Base-by-base conservation (phyloP, 2,888 invertebrate species). In the Parnassius mnemosyne region DNA sequence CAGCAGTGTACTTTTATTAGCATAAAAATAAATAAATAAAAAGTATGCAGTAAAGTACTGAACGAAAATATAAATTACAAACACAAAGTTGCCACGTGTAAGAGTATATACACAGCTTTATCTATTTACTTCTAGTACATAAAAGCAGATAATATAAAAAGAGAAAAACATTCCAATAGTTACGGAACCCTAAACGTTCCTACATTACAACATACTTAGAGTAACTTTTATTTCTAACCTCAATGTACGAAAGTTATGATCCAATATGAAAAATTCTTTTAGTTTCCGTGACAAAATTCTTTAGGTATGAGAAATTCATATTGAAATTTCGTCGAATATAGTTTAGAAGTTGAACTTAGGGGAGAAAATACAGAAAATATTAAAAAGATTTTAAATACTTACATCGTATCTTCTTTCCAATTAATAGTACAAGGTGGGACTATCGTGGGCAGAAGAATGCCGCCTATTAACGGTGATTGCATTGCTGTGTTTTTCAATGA, bases 201-300 rank as follows among this genome's bases (percentile, higher is more conserved):
- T 13, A 20, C 20, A 34, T 53, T 10, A 5, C 49, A 50, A 43
- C n/a, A 11, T 44, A 52, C 46, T 46, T 47, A 46, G 16, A 34
- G 34, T 44, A 46, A 53, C 52, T 34, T 50, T 49, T 52, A 46
- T 41, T 53, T 10, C 49, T 54, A 60, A 49, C 60, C 53, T 42
- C 60, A 54, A 49, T 49, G 50, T 49, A 49, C 42, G 42, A 54
- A 60, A 49, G 47, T 49, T 46, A 54, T 49, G 20, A 50, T 20
- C 16, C 60, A 25, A 55, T 55, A 61, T 61, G 55, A 60, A 55
- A 61, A 61, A 55, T 55, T 55, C 54, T 43, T 60, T 49, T 46
- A 61, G 46, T 56, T 61, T 52, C 51, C 20, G 57, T 34, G 56
- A 53, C 42, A 42, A 57, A 61, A 61, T 55, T 44, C 55, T 55